A percentile compares a stretch with the other conserved stretches of the same genome.
Evolutionary conservation across 2,113 vertebrate genomes (phyloP).

Genomic region (Callorhinus ursinus): DNA sequence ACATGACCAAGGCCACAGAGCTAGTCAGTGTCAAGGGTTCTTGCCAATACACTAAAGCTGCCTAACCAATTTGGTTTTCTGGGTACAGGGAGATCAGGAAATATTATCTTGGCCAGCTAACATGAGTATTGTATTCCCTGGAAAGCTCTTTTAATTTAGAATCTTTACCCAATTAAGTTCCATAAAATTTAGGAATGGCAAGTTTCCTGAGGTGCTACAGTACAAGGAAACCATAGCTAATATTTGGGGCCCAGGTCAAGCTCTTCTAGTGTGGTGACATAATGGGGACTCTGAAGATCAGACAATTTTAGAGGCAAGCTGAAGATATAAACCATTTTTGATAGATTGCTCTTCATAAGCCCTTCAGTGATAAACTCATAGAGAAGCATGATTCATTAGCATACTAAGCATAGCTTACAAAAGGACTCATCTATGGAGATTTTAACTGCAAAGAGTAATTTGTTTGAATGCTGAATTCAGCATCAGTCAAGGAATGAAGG

Average conservation of each 20-base stretch:
- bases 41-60: not conserved
- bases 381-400: conserved; percentile 39
- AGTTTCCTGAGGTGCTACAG: not conserved
- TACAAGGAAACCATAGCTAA: not conserved
- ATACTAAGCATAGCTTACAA: not conserved
- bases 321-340: conserved; percentile 46
- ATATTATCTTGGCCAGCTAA: not conserved
- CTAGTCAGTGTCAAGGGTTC: not conserved
- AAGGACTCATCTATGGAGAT: conserved; percentile 21
- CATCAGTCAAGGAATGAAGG: conserved; percentile 47
- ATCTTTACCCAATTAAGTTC: not conserved
- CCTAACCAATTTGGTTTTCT: not conserved
- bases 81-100: not conserved
- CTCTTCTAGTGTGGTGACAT: not conserved
- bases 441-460: conserved; percentile 56
- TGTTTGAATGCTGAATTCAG: conserved; percentile 48
- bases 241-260: not conserved
- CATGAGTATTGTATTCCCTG: not conserved
- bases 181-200: not conserved
- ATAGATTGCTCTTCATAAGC: not conserved
- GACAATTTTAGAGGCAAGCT: not conserved
- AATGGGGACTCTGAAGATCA: not conserved
- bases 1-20: not conserved
- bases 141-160: not conserved
- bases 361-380: conserved; percentile 38